A percentile compares a stretch with the other conserved stretches of the same genome.
Conservation (phyloP, 2,888 invertebrate genomes). For the Andrena dorsata region DNA sequence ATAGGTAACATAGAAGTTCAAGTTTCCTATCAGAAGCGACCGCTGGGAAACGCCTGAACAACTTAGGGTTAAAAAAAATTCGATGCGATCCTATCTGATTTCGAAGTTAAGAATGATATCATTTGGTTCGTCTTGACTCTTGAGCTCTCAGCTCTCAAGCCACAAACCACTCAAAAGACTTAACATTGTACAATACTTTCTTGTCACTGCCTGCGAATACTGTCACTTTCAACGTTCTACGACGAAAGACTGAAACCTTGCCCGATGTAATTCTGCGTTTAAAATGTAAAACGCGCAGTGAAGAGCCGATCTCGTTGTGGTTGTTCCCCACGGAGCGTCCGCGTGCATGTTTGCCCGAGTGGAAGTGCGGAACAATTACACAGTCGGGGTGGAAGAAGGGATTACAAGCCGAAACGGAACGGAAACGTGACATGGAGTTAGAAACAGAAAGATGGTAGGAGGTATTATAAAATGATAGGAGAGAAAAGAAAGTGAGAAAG, state of each 20-base stretch:
- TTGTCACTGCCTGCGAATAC: not conserved
- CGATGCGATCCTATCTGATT: no score
- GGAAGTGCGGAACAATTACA: constrained; percentile 52
- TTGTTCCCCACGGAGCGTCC: constrained; percentile 27
- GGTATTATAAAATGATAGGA: constrained; percentile 15
- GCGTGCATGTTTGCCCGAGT: constrained; percentile 22
- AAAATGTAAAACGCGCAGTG: constrained; percentile 33
- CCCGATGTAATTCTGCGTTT: constrained; percentile 31
- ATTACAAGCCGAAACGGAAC: constrained; percentile 47
- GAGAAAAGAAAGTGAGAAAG: not conserved
- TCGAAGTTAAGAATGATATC: no score
- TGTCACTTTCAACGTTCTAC: not conserved
- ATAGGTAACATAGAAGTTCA: no score
- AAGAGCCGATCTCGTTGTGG: constrained; percentile 46
- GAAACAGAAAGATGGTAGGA: constrained; percentile 30
- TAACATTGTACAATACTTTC: no score
- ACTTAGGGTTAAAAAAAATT: no score
- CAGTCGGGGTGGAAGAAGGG: constrained; percentile 33
- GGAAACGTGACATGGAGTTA: constrained; percentile 40
- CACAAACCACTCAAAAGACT: no score
- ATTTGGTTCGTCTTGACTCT: no score
- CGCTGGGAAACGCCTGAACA: no score
- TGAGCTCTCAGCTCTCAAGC: no score
- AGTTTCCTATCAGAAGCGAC: no score
- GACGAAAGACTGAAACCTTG: not conserved